These are phyloP conservation scores for Ornithoptera alexandrae DNA, from an alignment of 2,888 invertebrate species.

Conservation along the genomic window DNA sequence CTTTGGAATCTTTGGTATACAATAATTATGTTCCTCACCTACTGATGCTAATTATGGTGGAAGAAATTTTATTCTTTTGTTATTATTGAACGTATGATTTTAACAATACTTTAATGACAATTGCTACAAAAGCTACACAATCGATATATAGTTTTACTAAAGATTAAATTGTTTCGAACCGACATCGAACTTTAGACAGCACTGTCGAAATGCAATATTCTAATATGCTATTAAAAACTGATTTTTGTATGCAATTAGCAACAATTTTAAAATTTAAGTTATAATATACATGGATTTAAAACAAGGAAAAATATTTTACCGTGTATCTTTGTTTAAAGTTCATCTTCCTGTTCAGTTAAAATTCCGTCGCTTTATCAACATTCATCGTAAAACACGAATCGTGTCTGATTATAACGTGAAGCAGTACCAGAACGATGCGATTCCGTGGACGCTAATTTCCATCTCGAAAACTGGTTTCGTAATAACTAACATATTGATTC, in stretches of 20 bases:
- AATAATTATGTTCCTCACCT: not conserved
- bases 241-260: not conserved
- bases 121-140: no score
- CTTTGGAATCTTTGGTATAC: not conserved
- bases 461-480: slow-evolving; percentile 30
- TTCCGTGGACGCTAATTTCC: slow-evolving; percentile 27
- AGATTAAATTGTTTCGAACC: no score
- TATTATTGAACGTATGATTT: no score
- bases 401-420: slow-evolving; percentile 18
- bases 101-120: no score
- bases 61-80: no score
- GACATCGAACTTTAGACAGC: no score
- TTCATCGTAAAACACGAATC: not conserved
- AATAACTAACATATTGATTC: slow-evolving; percentile 31
- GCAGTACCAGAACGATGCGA: slow-evolving; percentile 31
- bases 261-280: no score
- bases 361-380: not conserved
- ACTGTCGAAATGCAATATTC: no score
- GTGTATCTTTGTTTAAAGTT: not conserved
- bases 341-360: not conserved
- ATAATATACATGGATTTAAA: not conserved
- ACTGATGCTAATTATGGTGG: no score
- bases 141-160: no score
- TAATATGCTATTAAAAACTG: not conserved
- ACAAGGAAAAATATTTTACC: not conserved